phyloP scores from a whole-genome alignment of 37 sponge, comb jelly and placozoan species.

The Cliona cf. orientalis region DNA sequence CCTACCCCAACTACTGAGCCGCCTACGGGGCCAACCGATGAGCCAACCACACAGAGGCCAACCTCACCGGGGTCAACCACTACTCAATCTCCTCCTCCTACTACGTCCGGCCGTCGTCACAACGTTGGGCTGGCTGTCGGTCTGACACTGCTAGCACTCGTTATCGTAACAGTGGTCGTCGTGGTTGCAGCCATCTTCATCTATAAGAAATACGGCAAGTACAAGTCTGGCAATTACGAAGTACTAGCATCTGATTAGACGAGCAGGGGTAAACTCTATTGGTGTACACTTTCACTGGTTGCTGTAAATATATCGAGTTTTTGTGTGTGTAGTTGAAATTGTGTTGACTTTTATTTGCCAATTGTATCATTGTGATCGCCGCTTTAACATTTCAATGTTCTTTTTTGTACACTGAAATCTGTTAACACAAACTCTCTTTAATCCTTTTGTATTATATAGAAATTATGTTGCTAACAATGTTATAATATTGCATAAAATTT shows the following conservation, averaged over 20 bases:
- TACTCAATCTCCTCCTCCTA: not conserved
- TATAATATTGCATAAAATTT: no score
- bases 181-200: slow-evolving; percentile 22
- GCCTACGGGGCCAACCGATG: not conserved
- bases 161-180: not conserved
- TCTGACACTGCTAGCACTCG: slow-evolving; percentile 10
- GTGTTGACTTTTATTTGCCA: no score
- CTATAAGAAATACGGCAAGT: slow-evolving; percentile 23
- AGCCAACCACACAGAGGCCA: not conserved
- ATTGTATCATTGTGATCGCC: no score
- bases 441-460: no score
- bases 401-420: no score
- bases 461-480: no score
- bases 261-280: not conserved
- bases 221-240: not conserved
- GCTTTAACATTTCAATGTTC: no score
- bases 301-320: not conserved
- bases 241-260: not conserved
- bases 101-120: not conserved
- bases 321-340: not conserved
- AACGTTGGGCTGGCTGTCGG: slow-evolving; percentile 46
- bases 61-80: not conserved
- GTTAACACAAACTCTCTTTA: no score
- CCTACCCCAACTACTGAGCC: not conserved
- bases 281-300: not conserved